These are phyloP conservation scores for Chelonia mydas DNA, from an alignment of 2,797 vertebrate genomes.

Conservation along the genomic window DNA sequence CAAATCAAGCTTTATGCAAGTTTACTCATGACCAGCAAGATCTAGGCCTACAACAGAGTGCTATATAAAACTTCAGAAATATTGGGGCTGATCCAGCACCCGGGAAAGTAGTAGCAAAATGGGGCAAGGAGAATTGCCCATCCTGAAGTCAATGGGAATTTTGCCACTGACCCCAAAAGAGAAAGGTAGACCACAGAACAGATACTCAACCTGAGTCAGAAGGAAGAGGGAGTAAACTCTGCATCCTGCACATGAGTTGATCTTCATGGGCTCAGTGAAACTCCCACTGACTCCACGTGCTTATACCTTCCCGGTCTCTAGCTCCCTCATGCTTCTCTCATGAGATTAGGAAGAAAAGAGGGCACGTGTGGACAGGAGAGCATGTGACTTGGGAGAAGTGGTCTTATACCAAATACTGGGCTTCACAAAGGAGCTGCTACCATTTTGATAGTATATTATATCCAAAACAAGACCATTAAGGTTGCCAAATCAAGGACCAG, in stretches of 20 bases:
- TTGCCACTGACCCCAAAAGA: not conserved
- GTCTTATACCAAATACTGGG: not conserved
- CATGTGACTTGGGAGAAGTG: conserved; percentile 31
- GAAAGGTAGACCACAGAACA: not conserved
- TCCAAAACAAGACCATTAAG: not conserved
- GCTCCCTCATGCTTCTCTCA: not conserved
- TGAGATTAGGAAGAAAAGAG: rapidly evolving
- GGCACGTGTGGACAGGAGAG: conserved; percentile 30
- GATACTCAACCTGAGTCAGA: not conserved
- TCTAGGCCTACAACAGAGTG: not conserved
- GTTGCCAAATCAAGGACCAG: not conserved
- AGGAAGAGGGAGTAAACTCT: conserved; percentile 39
- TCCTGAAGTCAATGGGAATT: not conserved
- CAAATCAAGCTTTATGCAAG: not conserved
- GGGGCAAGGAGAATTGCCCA: not conserved
- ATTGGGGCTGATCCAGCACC: not conserved
- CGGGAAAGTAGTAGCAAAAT: not conserved
- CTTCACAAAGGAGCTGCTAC: conserved; percentile 18
- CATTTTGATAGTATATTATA: not conserved
- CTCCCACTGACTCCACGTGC: not conserved
- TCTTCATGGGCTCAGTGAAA: conserved; percentile 2
- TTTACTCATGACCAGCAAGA: not conserved
- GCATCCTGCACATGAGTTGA: not conserved
- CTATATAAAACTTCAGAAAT: not conserved
- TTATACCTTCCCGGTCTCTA: not conserved